A percentile compares a stretch with the other conserved stretches of the same genome.
Conservation (phyloP, 2,113 vertebrate genomes). For the Cynocephalus volans region DNA sequence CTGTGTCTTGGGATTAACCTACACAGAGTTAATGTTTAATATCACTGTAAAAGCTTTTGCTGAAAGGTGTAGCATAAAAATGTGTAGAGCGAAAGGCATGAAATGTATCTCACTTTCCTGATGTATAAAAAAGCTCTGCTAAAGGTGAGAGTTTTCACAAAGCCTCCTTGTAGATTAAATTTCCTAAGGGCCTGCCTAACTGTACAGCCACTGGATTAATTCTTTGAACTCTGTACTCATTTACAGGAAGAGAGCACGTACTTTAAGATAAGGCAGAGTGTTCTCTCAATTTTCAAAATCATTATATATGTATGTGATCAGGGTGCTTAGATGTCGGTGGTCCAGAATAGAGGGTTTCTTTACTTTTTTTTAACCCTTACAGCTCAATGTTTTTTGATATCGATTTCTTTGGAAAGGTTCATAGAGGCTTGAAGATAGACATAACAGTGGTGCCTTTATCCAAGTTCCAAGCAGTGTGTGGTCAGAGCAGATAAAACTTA, state of each 20-base stretch:
- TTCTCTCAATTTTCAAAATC: slow-evolving; percentile 70
- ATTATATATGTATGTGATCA: slow-evolving; percentile 42
- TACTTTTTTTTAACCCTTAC: neutral
- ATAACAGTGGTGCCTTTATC: neutral
- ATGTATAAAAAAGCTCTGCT: slow-evolving; percentile 68
- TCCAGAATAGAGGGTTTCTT: slow-evolving; percentile 27
- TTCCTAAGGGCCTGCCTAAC: slow-evolving; percentile 66
- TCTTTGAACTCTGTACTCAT: slow-evolving; percentile 65
- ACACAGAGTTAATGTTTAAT: slow-evolving; percentile 91
- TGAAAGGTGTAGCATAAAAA: slow-evolving; percentile 87
- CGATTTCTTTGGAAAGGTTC: slow-evolving; percentile 11
- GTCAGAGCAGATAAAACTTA: slow-evolving; percentile 60
- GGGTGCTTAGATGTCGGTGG: neutral
- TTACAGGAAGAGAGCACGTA: slow-evolving; percentile 40
- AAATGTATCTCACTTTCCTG: slow-evolving; percentile 78
- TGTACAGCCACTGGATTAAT: slow-evolving; percentile 64
- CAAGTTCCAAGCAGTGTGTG: slow-evolving; percentile 15
- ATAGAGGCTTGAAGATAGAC: slow-evolving; percentile 54
- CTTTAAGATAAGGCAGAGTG: slow-evolving; percentile 50
- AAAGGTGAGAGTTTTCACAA: slow-evolving; percentile 75
- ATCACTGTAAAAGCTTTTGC: slow-evolving; percentile 88
- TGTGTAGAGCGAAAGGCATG: slow-evolving; percentile 72
- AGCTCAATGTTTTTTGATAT: slow-evolving; percentile 31
- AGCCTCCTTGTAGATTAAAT: slow-evolving; percentile 74
- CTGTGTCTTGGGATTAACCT: slow-evolving; percentile 92